phyloP scores from a whole-genome alignment of 2,113 vertebrate species.

The Hippocampus mohnikei region DNA sequence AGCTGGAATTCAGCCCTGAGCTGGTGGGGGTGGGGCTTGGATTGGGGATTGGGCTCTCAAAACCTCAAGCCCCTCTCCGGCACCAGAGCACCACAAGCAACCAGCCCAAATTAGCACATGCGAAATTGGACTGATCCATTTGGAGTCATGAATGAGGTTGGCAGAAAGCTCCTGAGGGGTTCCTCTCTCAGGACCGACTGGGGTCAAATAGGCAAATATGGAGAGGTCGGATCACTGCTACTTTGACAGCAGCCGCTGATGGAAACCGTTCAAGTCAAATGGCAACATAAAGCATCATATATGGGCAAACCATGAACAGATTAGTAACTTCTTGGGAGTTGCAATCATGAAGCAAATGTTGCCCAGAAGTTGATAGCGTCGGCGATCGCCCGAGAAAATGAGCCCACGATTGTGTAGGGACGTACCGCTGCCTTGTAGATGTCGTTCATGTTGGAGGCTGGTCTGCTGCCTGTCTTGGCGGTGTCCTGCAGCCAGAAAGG shows the following conservation, averaged over 20 bases:
- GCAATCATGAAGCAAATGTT: not conserved
- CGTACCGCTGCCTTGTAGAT: slow-evolving; percentile 76
- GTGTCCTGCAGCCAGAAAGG: slow-evolving; percentile 54
- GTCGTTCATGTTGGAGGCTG: slow-evolving; percentile 68
- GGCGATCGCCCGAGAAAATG: slow-evolving; percentile 19
- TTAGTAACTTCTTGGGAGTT: not conserved
- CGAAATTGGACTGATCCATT: slow-evolving; percentile 55
- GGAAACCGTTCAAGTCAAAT: slow-evolving; percentile 17
- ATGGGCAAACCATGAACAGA: not conserved
- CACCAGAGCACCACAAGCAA: slow-evolving; percentile 59
- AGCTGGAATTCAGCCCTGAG: slow-evolving; percentile 63
- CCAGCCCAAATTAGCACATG: slow-evolving; percentile 70
- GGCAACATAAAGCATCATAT: not conserved
- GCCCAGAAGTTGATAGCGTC: not conserved
- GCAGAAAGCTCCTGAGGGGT: slow-evolving; percentile 50
- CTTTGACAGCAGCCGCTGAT: slow-evolving; percentile 41
- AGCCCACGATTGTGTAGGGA: slow-evolving; percentile 17
- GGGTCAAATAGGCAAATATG: slow-evolving; percentile 36
- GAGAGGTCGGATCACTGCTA: slow-evolving; percentile 39
- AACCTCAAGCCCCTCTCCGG: slow-evolving; percentile 62
- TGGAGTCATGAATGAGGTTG: slow-evolving; percentile 63
- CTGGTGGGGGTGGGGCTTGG: slow-evolving; percentile 13
- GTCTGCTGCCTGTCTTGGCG: slow-evolving; percentile 52
- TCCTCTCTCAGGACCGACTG: slow-evolving; percentile 56
- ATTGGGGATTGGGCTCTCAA: slow-evolving; percentile 52